phyloP scores from a whole-genome alignment of 2,113 vertebrate genomes.

The Phalacrocorax brasilianus region DNA sequence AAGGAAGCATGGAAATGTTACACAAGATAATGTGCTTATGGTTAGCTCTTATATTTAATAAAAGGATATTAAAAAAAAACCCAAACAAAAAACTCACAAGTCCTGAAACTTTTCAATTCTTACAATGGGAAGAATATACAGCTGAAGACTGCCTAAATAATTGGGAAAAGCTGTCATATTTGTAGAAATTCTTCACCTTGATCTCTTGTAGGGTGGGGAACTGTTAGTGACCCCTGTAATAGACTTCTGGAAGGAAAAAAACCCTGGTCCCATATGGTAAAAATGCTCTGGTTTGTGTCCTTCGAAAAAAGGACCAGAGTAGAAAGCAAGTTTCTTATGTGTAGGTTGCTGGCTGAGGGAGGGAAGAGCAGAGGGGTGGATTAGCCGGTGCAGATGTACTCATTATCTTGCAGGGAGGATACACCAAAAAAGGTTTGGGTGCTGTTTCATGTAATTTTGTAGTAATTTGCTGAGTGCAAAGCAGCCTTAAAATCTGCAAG shows the following conservation, averaged over 20 bases:
- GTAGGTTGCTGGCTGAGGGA: background rate
- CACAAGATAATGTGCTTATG: background rate
- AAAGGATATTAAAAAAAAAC: background rate
- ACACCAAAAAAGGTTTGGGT: background rate
- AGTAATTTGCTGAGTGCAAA: background rate
- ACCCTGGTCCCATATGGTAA: background rate
- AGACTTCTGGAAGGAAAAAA: background rate
- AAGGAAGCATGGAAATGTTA: background rate
- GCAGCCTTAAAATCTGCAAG: background rate
- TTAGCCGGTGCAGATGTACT: background rate
- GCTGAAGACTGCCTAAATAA: background rate
- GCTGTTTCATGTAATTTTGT: background rate
- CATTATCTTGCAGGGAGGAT: background rate
- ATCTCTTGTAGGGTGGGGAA: background rate
- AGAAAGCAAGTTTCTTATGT: background rate
- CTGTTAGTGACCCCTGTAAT: background rate
- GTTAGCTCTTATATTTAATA: background rate
- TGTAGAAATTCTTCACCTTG: background rate
- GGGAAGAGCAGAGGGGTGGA: background rate
- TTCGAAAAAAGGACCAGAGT: background rate
- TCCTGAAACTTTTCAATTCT: background rate
- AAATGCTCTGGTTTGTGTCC: background rate
- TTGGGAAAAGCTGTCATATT: background rate
- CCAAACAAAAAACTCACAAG: background rate
- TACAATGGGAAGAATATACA: background rate